phyloP scores from a whole-genome alignment of 2,113 vertebrate genomes.

The Cyprinus carpio region DNA sequence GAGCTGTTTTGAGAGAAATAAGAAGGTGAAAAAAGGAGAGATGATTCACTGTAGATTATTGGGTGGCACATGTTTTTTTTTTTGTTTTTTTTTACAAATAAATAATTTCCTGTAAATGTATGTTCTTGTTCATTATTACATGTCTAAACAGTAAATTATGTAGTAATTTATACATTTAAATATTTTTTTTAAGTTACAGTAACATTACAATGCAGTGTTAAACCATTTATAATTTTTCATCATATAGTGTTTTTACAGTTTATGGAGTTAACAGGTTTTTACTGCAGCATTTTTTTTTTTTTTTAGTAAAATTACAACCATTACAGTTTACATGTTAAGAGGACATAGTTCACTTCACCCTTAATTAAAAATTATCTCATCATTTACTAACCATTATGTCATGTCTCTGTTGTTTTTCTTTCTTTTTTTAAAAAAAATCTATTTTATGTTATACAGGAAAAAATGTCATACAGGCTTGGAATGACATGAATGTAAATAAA shows the following conservation, averaged over 20 bases:
- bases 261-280: neutral
- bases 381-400: neutral
- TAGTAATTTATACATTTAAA: neutral
- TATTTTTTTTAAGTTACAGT: neutral
- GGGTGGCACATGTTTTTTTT: neutral
- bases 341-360: neutral
- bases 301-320: neutral
- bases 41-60: neutral
- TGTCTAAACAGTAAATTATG: neutral
- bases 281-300: neutral
- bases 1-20: neutral
- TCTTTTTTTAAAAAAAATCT: too few species aligned
- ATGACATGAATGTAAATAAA: neutral
- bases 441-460: too few species aligned
- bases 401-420: too few species aligned
- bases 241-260: neutral
- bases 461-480: neutral
- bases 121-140: neutral
- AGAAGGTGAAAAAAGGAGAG: neutral
- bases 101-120: too few species aligned
- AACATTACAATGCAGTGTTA: neutral
- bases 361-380: neutral
- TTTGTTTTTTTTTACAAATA: too few species aligned
- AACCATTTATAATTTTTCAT: neutral
- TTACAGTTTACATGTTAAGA: neutral